Base-by-base conservation (phyloP, 35 echinoderm and acorn worm genomes). In the Lytechinus variegatus region DNA sequence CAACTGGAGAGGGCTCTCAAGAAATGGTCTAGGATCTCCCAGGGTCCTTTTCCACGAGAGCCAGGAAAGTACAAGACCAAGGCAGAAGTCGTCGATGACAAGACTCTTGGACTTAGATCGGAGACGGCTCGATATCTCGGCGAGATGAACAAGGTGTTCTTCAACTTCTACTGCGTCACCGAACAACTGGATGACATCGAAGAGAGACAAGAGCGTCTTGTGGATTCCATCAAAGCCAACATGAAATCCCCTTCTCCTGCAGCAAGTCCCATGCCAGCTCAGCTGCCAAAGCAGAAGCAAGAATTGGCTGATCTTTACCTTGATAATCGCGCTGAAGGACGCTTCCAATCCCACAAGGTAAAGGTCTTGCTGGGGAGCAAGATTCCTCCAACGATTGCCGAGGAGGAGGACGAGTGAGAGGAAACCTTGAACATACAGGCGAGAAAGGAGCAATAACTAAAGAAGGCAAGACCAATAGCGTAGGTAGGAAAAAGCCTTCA, bases 101-200 rank as follows among this genome's bases (percentile, higher is more conserved):
- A 89, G 87, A 52, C 87, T 89, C 9, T 16, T 10, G 87, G 87
- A 51, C 87, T 89, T 53, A 89, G 87, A 28, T 33, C 8, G 52
- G 87, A 89, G 27, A 52, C 28, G 14, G 9, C 87, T 5, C 9
- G 87, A 53, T 89, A 89, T 29, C 14, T 89, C 9, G 27, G 51
- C n/a, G 11, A 53, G 9, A 90, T 90, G 88, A 90, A 90, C 88
- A 44, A 90, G 88, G 52, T 44, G 29, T 90, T 90, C 88, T 90
- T 90, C 88, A 90, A 90, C 88, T 90, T 90, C 88, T 90, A 90
- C 88, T 52, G 12, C 28, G 88, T 90, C 5, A 90, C 88, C 6
- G 88, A 90, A 5, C 88, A 33, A 44, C 7, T 90, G 29, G 88
- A 90, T 52, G 27, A 90, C 29, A 54, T 90, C 11, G 88, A 90